Evolutionary conservation across 2,113 vertebrate species (phyloP), one percentile per base, ranked within the genome.

Genomic region (Pelvicachromis taeniatus): DNA sequence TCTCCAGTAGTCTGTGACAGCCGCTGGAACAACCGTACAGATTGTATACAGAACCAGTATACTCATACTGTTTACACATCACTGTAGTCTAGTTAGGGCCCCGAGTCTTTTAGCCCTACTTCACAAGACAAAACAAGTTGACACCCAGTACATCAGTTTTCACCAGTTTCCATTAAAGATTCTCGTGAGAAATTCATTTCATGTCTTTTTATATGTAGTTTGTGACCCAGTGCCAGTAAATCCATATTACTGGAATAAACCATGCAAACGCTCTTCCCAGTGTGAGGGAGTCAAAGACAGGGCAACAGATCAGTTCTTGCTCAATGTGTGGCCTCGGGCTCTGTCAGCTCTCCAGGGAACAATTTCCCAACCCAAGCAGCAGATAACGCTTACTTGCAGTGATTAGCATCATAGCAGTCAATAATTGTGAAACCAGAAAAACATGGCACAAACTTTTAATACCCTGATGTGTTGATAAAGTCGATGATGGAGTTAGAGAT

Each of bases 361-460:
- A 77, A 17, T 87, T 87, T 89, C 83, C 80, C 85, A 87, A 91
- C 16, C 70, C 12, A 17, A 77, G 48, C 48, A 17, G 65, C 35
- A 19, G 78, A 80, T 81, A 40, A 85, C 14, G 48, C 75, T 45
- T 26, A 78, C 1, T 52, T 2, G 2, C 52, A 61, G 77, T 79
- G 63, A 87, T 68, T 52, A 78, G 21, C 40, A 86, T 81, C 68
- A 75, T n/a, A 19, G 9, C 42, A 19, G 23, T 19, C 26, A 31
- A 75, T 13, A 31, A 75, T 75, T 75, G 68, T 75, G 68, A 75
- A 75, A 75, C 45, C 42, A 75, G 42, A 75, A 75, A 75, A 50
- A 50, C 42, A 19, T 17, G 31, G 68, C 68, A 31, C 68, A 75
- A 75, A 75, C 23, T 75, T 19, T 75, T 38, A 70, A 45, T 53